Evolutionary conservation across 2,888 invertebrate genomes (phyloP), one percentile per base, ranked within the genome.

Genomic region (Caenorhabditis uteleia): DNA sequence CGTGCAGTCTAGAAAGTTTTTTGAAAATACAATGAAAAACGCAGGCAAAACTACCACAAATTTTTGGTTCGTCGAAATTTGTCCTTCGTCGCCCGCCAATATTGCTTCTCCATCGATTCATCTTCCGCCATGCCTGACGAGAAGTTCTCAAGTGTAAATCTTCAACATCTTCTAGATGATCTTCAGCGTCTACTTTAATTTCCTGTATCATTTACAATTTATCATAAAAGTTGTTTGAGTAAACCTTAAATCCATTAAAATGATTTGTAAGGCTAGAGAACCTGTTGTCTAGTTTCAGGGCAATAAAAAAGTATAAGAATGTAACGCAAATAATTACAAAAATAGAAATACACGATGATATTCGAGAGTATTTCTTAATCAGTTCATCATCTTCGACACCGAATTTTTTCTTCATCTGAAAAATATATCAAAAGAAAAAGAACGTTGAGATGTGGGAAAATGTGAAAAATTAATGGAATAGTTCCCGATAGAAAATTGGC

Each of bases 1-100:
- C 2, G 66, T 60, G 38, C 74, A 74, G 31, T 74, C 74, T 74
- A 46, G 1, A 51, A 56, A 10, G n/a, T 38, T 38, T 16, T 12
- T n/a, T n/a, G n/a, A 29, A 36, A 33, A 36, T 33, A 10, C 18
- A 26, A 21, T 33, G 8, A 3, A 6, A 20, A 16, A 20, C 16
- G n/a, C n/a, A n/a, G n/a, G n/a, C n/a, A n/a, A n/a, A n/a, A n/a
- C n/a, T n/a, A 66, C 66, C 66, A 21, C 66, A 66, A 43, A 60
- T 60, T 44, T 60, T 59, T 27, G 66, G 59, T 36, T 54, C 59
- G 4, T 66, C 59, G 33, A 59, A 51, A 18, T 39, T 36, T 3
- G 16, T 60, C 47, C 27, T 55, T 18, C 47, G 46, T 51, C 29
- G 48, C 25, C 31, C 47, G 33, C 14, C 48, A 45, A 53, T 55